Conservation (phyloP, 2,888 invertebrate genomes). For the Thymelicus acteon region DNA sequence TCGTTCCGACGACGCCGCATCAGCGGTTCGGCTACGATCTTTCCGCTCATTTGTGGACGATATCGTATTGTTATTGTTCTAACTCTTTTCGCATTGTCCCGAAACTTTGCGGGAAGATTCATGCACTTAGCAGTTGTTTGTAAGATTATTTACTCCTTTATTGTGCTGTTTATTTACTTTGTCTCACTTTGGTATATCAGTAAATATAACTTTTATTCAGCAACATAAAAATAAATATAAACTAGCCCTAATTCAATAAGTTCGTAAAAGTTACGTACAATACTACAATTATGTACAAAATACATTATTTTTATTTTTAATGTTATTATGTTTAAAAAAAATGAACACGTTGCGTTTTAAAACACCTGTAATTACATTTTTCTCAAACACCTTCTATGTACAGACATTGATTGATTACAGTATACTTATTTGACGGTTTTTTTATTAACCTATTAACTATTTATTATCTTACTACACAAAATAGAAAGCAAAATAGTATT, state of each 20-base stretch:
- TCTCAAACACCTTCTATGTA: too few species aligned
- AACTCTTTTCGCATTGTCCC: conserved; percentile 40
- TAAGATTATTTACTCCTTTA: conserved; percentile 26
- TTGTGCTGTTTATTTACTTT: conserved; percentile 11
- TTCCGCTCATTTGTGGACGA: conserved; percentile 64
- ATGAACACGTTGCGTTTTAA: too few species aligned
- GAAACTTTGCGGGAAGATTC: conserved; percentile 33
- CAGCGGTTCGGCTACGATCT: conserved; percentile 72
- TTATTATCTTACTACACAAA: too few species aligned
- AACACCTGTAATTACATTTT: too few species aligned
- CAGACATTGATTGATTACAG: too few species aligned
- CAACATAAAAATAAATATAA: neutral
- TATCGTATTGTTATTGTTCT: conserved; percentile 58
- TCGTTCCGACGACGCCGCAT: conserved; percentile 72
- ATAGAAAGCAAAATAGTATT: neutral
- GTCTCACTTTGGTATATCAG: neutral
- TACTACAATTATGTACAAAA: too few species aligned
- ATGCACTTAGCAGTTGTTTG: conserved; percentile 31
- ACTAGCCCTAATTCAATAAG: too few species aligned
- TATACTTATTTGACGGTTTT: too few species aligned
- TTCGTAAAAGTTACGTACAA: too few species aligned
- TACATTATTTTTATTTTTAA: too few species aligned
- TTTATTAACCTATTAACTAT: too few species aligned
- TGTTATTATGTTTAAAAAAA: too few species aligned
- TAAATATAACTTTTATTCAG: neutral